phyloP scores from a whole-genome alignment of 2,888 invertebrate genomes.

The Xanthia icteritia region DNA sequence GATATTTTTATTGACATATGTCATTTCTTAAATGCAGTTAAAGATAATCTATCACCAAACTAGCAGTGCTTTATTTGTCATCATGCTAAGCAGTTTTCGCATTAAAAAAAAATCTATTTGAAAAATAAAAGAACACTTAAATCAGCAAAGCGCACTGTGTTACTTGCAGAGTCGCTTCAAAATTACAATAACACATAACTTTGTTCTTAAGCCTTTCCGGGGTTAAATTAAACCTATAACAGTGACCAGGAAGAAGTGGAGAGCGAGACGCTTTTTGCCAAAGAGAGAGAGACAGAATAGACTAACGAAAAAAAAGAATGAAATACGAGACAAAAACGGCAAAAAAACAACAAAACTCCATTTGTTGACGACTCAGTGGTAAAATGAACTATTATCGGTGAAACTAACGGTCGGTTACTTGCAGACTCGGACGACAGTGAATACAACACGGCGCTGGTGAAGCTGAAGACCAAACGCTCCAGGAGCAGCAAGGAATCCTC shows the following conservation, averaged over 20 bases:
- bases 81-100: not conserved
- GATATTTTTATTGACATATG: not conserved
- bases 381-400: not conserved
- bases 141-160: not conserved
- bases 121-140: too few species aligned
- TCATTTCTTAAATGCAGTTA: not conserved
- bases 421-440: slow-evolving; percentile 88
- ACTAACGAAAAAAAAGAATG: too few species aligned
- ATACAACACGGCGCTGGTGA: slow-evolving; percentile 83
- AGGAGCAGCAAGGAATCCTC: slow-evolving; percentile 82
- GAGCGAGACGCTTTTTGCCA: not conserved
- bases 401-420: slow-evolving; percentile 33
- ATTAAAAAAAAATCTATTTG: too few species aligned
- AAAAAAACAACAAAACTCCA: slow-evolving; percentile 30
- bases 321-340: too few species aligned
- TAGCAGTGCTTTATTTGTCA: not conserved
- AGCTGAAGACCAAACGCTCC: slow-evolving; percentile 77
- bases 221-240: too few species aligned
- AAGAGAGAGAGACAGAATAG: not conserved
- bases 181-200: not conserved
- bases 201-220: not conserved
- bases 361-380: slow-evolving; percentile 35
- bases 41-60: not conserved
- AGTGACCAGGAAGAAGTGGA: not conserved
- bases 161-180: not conserved